These are phyloP conservation scores for Rhipidura dahli DNA, from an alignment of 2,113 vertebrate species.

Conservation along the genomic window DNA sequence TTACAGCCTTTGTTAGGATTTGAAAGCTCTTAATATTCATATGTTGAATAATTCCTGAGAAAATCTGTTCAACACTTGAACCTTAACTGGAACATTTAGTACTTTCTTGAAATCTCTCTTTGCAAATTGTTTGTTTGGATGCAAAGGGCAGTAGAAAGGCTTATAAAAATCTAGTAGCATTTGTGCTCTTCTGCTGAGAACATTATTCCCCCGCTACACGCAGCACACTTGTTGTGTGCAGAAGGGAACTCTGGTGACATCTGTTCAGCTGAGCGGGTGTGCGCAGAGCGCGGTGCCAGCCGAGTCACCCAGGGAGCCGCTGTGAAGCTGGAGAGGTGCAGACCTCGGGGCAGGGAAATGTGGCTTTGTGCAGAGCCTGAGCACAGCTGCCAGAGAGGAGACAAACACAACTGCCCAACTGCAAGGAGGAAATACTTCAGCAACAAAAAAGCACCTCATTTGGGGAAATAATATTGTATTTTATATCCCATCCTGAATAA, in stretches of 20 bases:
- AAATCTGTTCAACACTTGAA: constrained; percentile 67
- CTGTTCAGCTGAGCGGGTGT: background rate
- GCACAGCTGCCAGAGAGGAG: background rate
- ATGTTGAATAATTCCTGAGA: constrained; percentile 65
- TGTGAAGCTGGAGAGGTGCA: background rate
- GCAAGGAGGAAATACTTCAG: background rate
- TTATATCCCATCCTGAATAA: background rate
- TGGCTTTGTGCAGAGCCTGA: background rate
- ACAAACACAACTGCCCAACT: background rate
- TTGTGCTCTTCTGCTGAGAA: constrained; percentile 30
- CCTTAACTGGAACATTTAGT: constrained; percentile 63
- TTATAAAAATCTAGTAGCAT: constrained; percentile 53
- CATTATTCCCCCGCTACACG: background rate
- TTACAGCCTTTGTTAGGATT: constrained; percentile 49
- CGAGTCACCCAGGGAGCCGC: background rate
- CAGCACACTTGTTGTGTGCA: background rate
- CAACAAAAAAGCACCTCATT: background rate
- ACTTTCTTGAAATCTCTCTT: constrained; percentile 52
- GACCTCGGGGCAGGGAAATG: background rate
- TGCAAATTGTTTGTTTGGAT: constrained; percentile 43
- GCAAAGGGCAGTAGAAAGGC: constrained; percentile 43
- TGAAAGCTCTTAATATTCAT: constrained; percentile 68
- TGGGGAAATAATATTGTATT: background rate
- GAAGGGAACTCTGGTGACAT: constrained; percentile 39
- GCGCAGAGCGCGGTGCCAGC: background rate